Conservation (phyloP, 2,888 invertebrate species). For the Stenichneumon culpator region DNA sequence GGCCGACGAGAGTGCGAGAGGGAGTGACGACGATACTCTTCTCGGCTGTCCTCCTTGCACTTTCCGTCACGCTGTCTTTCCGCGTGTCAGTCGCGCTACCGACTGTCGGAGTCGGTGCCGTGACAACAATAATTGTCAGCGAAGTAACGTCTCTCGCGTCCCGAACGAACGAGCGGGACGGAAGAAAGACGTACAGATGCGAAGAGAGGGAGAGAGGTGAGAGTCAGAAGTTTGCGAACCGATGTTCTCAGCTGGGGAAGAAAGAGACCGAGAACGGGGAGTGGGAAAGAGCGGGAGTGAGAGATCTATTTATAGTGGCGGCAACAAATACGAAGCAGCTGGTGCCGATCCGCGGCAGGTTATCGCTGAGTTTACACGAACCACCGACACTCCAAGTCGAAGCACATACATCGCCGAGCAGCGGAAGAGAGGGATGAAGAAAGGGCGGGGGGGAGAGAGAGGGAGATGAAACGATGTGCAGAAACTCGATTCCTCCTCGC, state of each 20-base stretch:
- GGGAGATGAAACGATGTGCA: constrained; percentile 50
- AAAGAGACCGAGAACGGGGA: constrained; percentile 63
- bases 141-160: constrained; percentile 79
- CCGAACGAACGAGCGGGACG: constrained; percentile 69
- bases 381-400: constrained; percentile 65
- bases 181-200: constrained; percentile 68
- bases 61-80: constrained; percentile 81
- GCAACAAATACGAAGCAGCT: constrained; percentile 83
- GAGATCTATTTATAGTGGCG: constrained; percentile 81
- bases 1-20: not conserved
- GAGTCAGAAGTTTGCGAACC: constrained; percentile 64
- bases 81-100: constrained; percentile 82
- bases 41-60: constrained; percentile 77
- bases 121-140: constrained; percentile 84
- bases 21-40: constrained; percentile 71
- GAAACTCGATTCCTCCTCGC: constrained; percentile 56
- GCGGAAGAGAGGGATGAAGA: constrained; percentile 11
- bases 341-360: constrained; percentile 83
- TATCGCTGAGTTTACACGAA: constrained; percentile 78
- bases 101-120: constrained; percentile 78
- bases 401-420: constrained; percentile 17
- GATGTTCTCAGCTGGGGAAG: constrained; percentile 56
- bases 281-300: constrained; percentile 63
- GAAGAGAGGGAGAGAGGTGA: constrained; percentile 47
- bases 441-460: not conserved